Evolutionary conservation across 2,113 vertebrate genomes (phyloP).

Genomic region (Rhizomys pruinosus): DNA sequence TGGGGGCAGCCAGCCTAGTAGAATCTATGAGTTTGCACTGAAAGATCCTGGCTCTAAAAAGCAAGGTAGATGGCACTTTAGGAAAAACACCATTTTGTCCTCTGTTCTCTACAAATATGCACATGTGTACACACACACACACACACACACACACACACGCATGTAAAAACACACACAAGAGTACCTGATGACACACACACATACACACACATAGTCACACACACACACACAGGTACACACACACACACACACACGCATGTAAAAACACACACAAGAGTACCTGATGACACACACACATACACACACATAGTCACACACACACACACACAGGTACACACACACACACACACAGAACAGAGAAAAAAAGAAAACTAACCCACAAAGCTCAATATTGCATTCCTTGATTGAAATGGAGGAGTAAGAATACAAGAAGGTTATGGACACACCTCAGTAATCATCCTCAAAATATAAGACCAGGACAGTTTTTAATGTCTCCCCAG

Average conservation of each 20-base stretch:
- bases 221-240: too few relatives aligned
- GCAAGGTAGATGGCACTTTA: neutral
- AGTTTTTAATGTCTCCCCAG: neutral
- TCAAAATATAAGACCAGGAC: neutral
- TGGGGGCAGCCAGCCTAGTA: fast-evolving
- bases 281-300: neutral
- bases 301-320: neutral
- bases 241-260: neutral
- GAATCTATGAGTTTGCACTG: neutral
- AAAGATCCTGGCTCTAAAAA: neutral
- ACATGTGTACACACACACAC: neutral
- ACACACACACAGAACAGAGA: neutral
- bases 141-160: neutral
- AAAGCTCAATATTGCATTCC: neutral
- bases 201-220: neutral
- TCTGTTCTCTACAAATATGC: neutral
- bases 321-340: neutral
- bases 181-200: neutral
- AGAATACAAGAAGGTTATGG: neutral
- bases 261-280: neutral
- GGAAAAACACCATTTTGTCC: neutral
- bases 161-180: neutral
- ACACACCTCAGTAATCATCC: neutral
- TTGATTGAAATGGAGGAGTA: neutral
- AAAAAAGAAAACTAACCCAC: neutral